Evolutionary conservation across 1,140 invertebrate species (phyloP).

Genomic region (Zaprionus kolodkinae): DNA sequence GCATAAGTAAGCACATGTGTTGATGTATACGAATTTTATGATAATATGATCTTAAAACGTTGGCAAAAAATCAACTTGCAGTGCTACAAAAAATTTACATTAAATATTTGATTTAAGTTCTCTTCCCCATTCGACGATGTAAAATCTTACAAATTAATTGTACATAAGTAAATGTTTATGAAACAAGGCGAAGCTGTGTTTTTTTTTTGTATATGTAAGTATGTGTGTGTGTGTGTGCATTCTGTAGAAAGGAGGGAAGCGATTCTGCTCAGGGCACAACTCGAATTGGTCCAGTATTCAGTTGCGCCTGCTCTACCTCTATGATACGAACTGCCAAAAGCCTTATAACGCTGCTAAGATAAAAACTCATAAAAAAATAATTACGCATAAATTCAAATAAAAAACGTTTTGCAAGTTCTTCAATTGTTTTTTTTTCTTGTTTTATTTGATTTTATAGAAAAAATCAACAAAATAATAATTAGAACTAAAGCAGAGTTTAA

Average conservation of each 20-base stretch:
- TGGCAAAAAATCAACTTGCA: conserved; percentile 50
- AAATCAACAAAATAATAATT: conserved; percentile 77
- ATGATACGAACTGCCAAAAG: conserved; percentile 46
- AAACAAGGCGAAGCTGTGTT: conserved; percentile 68
- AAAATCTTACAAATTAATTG: conserved; percentile 80
- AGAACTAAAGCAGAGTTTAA: conserved; percentile 69
- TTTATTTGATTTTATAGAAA: conserved; percentile 71
- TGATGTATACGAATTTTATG: conserved; percentile 11
- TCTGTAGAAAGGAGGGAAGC: not conserved
- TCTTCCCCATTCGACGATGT: conserved; percentile 31
- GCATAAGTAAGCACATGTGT: not conserved
- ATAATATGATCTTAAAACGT: conserved; percentile 51
- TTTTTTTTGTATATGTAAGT: not conserved
- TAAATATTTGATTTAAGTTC: conserved; percentile 77
- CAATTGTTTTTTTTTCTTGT: conserved; percentile 60
- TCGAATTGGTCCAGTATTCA: conserved; percentile 31
- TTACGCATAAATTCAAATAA: conserved; percentile 5
- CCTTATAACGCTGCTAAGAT: not conserved
- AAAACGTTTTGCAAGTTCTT: conserved; percentile 35
- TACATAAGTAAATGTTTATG: conserved; percentile 65
- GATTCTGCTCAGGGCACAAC: conserved; percentile 29
- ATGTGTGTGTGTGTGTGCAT: conserved; percentile 20
- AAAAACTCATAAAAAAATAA: conserved; percentile 26
- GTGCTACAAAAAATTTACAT: conserved; percentile 68
- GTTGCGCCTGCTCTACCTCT: not conserved